These are phyloP conservation scores for Miichthys miiuy DNA, from an alignment of 2,797 vertebrate species.

Conservation along the genomic window DNA sequence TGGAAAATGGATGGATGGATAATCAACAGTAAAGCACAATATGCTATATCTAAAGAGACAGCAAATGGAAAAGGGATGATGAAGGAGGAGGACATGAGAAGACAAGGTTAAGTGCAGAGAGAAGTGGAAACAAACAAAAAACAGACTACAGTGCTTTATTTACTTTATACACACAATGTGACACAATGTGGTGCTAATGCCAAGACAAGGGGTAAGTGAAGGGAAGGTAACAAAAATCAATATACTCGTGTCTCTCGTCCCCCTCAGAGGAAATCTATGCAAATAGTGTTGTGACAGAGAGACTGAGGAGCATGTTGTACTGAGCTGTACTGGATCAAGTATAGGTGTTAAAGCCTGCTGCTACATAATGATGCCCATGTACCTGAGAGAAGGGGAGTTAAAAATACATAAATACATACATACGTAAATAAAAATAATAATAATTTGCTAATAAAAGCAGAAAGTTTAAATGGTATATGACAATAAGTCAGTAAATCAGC, in stretches of 20 bases:
- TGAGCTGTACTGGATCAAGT: neutral
- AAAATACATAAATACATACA: neutral
- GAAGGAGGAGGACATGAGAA: neutral
- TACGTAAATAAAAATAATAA: too few relatives aligned
- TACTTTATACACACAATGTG: neutral
- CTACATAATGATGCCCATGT: neutral
- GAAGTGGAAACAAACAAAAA: neutral
- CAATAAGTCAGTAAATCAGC: neutral
- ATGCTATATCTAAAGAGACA: neutral
- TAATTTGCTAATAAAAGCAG: neutral
- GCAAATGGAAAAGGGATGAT: neutral
- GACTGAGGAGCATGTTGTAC: neutral
- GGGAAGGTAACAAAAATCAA: slow-evolving; percentile 22
- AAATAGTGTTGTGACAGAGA: slow-evolving; percentile 22
- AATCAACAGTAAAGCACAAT: neutral
- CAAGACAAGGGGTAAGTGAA: slow-evolving; percentile 19
- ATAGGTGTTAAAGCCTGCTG: slow-evolving; percentile 1
- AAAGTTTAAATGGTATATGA: neutral
- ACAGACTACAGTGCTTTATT: neutral
- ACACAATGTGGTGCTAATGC: slow-evolving; percentile 14
- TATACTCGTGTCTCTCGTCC: neutral
- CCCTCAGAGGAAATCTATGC: slow-evolving; percentile 24
- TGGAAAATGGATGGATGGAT: too few relatives aligned
- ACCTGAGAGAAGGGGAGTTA: neutral
- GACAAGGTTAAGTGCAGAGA: slow-evolving; percentile 14